phyloP scores from a whole-genome alignment of 2,113 vertebrate species.

The Caretta caretta region DNA sequence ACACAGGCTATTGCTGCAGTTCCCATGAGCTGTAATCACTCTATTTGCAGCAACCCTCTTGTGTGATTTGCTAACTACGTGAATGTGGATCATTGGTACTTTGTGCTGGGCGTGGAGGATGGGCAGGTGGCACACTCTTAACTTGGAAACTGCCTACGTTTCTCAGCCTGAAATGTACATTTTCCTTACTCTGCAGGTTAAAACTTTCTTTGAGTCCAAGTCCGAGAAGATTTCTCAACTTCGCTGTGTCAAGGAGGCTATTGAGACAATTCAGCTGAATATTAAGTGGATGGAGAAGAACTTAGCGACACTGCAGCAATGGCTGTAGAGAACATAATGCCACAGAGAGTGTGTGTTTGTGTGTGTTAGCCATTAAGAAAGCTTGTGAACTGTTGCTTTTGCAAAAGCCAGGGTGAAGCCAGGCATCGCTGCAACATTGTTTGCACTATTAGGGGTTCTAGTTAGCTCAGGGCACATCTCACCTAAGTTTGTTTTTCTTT shows the following conservation, averaged over 20 bases:
- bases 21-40: neutral
- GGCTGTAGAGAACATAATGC: slow-evolving; percentile 76
- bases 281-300: slow-evolving; percentile 91
- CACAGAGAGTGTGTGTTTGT: neutral
- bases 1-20: neutral
- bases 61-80: neutral
- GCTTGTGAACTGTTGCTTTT: slow-evolving; percentile 64
- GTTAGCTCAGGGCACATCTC: slow-evolving; percentile 89
- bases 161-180: neutral
- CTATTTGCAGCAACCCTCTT: neutral
- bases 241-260: slow-evolving; percentile 87
- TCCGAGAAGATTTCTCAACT: slow-evolving; percentile 87
- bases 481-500: slow-evolving; percentile 67
- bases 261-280: slow-evolving; percentile 92
- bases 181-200: slow-evolving; percentile 80
- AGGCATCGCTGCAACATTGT: slow-evolving; percentile 74
- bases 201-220: slow-evolving; percentile 89
- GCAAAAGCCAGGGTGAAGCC: slow-evolving; percentile 63
- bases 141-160: neutral
- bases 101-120: neutral
- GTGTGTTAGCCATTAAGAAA: slow-evolving; percentile 44
- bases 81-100: neutral
- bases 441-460: slow-evolving; percentile 87
- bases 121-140: neutral
- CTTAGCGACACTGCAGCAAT: slow-evolving; percentile 73